These are phyloP conservation scores for Venturia canescens DNA, from an alignment of 1,140 invertebrate genomes.

Conservation along the genomic window DNA sequence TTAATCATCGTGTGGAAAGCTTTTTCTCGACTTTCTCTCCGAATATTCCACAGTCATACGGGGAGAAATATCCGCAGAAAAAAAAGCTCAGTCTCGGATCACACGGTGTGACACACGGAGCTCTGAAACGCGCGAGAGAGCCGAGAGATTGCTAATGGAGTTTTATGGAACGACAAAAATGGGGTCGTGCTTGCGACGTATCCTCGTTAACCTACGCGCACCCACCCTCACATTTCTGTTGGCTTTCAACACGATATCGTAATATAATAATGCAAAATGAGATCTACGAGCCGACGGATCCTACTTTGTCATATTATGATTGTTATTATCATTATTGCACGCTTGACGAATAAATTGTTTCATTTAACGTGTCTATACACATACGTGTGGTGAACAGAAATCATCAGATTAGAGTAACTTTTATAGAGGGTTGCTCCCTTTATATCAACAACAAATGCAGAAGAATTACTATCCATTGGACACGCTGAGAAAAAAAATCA, in stretches of 20 bases:
- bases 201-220: background rate
- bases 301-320: background rate
- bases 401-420: too few species aligned
- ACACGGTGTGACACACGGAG: conserved; percentile 46
- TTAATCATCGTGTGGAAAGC: too few species aligned
- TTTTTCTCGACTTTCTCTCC: too few species aligned
- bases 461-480: too few species aligned
- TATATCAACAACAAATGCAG: too few species aligned
- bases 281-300: background rate
- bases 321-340: background rate
- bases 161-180: conserved; percentile 17
- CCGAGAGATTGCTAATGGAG: background rate
- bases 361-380: background rate
- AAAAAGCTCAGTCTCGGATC: too few species aligned
- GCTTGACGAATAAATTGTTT: background rate
- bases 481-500: too few species aligned
- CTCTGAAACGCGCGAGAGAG: conserved; percentile 39
- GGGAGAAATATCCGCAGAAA: too few species aligned
- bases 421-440: too few species aligned
- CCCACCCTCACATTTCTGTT: too few species aligned
- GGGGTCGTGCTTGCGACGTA: background rate
- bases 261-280: conserved; percentile 7
- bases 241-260: background rate
- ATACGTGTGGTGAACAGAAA: too few species aligned
- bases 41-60: too few species aligned